phyloP scores from a whole-genome alignment of 2,113 vertebrate genomes.

The Hippotragus niger region DNA sequence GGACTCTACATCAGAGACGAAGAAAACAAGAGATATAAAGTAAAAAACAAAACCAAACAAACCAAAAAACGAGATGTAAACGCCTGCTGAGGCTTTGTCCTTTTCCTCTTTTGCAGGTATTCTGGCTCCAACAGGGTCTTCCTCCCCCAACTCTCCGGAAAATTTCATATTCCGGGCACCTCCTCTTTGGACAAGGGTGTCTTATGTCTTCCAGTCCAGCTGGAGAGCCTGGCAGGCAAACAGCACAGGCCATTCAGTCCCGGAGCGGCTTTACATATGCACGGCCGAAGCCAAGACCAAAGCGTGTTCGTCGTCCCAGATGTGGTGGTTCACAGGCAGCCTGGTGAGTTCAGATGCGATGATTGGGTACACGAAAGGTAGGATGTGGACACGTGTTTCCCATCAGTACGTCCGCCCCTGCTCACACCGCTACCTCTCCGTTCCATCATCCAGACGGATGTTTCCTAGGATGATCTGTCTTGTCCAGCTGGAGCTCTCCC shows the following conservation, averaged over 20 bases:
- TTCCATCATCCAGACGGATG: neutral
- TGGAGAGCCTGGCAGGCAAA: neutral
- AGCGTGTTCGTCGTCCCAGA: neutral
- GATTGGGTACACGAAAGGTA: fast-evolving
- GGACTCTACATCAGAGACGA: neutral
- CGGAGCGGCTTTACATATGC: neutral
- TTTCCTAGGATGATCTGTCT: neutral
- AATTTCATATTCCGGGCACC: neutral
- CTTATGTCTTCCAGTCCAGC: neutral
- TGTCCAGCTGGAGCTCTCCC: neutral
- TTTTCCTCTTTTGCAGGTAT: neutral
- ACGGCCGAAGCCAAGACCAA: neutral
- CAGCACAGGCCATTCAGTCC: neutral
- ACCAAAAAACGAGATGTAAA: neutral
- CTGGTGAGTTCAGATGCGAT: fast-evolving
- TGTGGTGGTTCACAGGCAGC: neutral
- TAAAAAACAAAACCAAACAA: neutral
- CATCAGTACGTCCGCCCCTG: fast-evolving
- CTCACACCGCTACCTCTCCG: neutral
- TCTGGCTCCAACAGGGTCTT: neutral
- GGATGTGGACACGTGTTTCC: neutral
- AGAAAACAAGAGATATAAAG: neutral
- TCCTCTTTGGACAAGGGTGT: neutral
- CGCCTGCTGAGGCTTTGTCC: fast-evolving
- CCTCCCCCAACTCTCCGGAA: neutral